A percentile compares a stretch with the other conserved stretches of the same genome.
phyloP scores from a whole-genome alignment of 2,113 vertebrate species.

The Anguilla rostrata region DNA sequence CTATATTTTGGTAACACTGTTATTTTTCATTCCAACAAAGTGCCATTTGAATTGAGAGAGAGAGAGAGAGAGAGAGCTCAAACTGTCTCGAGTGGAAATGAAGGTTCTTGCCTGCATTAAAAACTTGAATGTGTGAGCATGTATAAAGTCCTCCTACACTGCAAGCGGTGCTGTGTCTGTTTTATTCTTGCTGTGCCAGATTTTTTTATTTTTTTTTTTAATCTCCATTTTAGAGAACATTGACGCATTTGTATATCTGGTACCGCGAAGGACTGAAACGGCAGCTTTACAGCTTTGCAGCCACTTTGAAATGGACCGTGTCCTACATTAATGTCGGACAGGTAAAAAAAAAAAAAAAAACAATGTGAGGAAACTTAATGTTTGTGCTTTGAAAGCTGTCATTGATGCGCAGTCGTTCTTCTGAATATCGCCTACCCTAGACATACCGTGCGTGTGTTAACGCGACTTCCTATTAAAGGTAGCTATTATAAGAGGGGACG shows the following conservation, averaged over 20 bases:
- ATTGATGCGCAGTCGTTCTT: background rate
- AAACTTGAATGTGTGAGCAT: background rate
- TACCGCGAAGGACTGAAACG: slow-evolving; percentile 37
- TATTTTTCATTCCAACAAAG: background rate
- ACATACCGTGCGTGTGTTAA: too few relatives aligned
- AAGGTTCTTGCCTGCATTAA: background rate
- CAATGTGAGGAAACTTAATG: background rate
- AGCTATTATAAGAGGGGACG: too few relatives aligned
- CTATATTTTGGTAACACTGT: too few relatives aligned
- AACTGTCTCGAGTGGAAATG: background rate
- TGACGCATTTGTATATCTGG: slow-evolving; percentile 52
- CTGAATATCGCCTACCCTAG: too few relatives aligned
- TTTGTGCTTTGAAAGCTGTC: background rate
- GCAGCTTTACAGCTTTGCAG: slow-evolving; percentile 19
- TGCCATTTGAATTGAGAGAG: background rate
- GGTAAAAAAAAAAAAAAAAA: slow-evolving; percentile 26
- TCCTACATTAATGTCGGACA: slow-evolving; percentile 43
- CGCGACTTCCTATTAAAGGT: too few relatives aligned
- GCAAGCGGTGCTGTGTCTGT: slow-evolving; percentile 67
- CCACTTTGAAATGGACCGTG: slow-evolving; percentile 41
- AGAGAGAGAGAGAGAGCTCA: background rate
- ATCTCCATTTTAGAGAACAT: slow-evolving; percentile 38
- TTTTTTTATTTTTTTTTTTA: too few relatives aligned
- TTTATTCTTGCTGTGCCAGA: slow-evolving; percentile 1
- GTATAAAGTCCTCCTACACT: slow-evolving; percentile 63